phyloP scores from a whole-genome alignment of 1,140 invertebrate species.

The Portunus trituberculatus region DNA sequence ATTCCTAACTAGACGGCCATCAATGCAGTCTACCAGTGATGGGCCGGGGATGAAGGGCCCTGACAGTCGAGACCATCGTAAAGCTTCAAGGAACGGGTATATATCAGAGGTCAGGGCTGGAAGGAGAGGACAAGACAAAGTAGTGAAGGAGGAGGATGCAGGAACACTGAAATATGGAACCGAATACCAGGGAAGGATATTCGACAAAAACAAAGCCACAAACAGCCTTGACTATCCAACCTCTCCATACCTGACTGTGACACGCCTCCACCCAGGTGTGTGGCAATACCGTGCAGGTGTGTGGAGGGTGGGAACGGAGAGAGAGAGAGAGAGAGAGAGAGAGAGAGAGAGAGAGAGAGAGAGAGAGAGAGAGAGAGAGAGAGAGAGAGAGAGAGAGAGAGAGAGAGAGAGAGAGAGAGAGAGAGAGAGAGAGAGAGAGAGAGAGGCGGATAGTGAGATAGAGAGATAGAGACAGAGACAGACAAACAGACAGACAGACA shows the following conservation, averaged over 20 bases:
- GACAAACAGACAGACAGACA: background rate
- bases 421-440: constrained; percentile 28
- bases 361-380: background rate
- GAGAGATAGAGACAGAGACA: background rate
- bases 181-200: background rate
- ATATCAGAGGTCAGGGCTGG: background rate
- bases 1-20: too few species aligned
- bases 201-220: background rate
- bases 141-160: background rate
- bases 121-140: background rate
- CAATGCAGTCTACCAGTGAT: too few species aligned
- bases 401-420: background rate
- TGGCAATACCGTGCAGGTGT: background rate
- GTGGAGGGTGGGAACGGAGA: background rate
- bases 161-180: background rate
- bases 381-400: background rate
- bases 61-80: too few species aligned
- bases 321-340: constrained; percentile 41
- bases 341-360: background rate
- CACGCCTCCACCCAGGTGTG: too few species aligned
- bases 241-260: background rate
- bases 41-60: too few species aligned
- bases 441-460: background rate
- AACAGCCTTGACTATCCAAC: background rate
- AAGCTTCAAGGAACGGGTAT: too few species aligned